A percentile compares a stretch with the other conserved stretches of the same genome.
Conservation (phyloP, 2,888 invertebrate genomes). For the Mythimna pallens region DNA sequence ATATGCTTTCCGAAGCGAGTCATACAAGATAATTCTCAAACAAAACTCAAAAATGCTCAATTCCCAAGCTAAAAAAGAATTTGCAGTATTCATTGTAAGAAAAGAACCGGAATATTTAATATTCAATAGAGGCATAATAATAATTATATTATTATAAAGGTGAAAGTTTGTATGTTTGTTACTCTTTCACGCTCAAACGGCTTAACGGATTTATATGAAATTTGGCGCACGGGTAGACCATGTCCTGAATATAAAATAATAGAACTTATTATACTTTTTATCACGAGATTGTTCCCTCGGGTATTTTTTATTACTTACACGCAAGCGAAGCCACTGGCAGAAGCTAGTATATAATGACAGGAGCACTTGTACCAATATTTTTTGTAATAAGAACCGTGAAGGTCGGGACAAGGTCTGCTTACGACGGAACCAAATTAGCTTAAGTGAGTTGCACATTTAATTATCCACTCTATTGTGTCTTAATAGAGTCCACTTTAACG, state of each 20-base stretch:
- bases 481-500: slow-evolving; percentile 47
- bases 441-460: slow-evolving; percentile 56
- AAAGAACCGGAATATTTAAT: slow-evolving; percentile 34
- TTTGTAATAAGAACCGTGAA: slow-evolving; percentile 40
- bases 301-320: no score
- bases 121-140: slow-evolving; percentile 13
- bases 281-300: no score
- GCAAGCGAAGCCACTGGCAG: no score
- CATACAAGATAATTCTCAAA: slow-evolving; percentile 9
- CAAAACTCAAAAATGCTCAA: slow-evolving; percentile 57
- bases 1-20: not conserved
- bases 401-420: slow-evolving; percentile 48
- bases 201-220: no score
- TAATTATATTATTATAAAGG: no score
- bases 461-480: slow-evolving; percentile 46
- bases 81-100: slow-evolving; percentile 22
- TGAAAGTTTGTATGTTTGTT: no score
- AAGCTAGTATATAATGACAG: not conserved
- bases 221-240: no score
- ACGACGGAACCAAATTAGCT: slow-evolving; percentile 63
- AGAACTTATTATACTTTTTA: no score
- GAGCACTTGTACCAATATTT: slow-evolving; percentile 35
- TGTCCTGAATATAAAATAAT: no score
- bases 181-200: no score
- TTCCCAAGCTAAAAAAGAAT: slow-evolving; percentile 22